phyloP scores from a whole-genome alignment of 2,797 vertebrate genomes.

The Tapera naevia region DNA sequence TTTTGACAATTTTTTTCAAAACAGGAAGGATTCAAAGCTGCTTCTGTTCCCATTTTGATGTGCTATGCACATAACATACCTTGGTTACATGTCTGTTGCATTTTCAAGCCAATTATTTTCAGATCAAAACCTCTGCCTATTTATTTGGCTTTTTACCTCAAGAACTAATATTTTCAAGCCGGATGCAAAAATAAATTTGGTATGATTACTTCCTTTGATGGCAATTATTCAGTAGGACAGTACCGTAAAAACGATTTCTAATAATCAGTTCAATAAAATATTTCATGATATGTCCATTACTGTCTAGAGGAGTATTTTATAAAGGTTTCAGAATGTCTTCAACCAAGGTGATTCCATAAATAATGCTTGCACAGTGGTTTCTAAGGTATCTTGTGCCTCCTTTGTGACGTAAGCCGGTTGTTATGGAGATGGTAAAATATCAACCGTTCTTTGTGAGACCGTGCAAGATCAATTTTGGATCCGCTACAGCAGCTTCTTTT shows the following conservation, averaged over 20 bases:
- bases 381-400: slow-evolving; percentile 62
- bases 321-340: slow-evolving; percentile 23
- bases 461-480: slow-evolving; percentile 66
- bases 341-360: slow-evolving; percentile 68
- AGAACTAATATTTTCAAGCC: not conserved
- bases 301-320: slow-evolving; percentile 16
- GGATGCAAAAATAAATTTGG: not conserved
- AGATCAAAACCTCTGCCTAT: not conserved
- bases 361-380: slow-evolving; percentile 65
- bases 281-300: slow-evolving; percentile 35
- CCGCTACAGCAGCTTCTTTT: slow-evolving; percentile 62
- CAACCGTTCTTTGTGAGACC: slow-evolving; percentile 62
- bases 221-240: not conserved
- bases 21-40: not conserved
- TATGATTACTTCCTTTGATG: not conserved
- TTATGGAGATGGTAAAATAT: slow-evolving; percentile 72
- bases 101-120: not conserved
- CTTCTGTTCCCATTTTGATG: not conserved
- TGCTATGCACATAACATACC: not conserved
- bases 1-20: not conserved
- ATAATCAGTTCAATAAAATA: slow-evolving; percentile 7
- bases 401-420: slow-evolving; percentile 71
- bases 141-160: not conserved
- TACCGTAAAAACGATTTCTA: not conserved
- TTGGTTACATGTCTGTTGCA: not conserved